Percentiles rank a stretch among this genome's conserved stretches.
Evolutionary conservation across 2,797 vertebrate genomes (phyloP).

Genomic region (Chrysocyon brachyurus): DNA sequence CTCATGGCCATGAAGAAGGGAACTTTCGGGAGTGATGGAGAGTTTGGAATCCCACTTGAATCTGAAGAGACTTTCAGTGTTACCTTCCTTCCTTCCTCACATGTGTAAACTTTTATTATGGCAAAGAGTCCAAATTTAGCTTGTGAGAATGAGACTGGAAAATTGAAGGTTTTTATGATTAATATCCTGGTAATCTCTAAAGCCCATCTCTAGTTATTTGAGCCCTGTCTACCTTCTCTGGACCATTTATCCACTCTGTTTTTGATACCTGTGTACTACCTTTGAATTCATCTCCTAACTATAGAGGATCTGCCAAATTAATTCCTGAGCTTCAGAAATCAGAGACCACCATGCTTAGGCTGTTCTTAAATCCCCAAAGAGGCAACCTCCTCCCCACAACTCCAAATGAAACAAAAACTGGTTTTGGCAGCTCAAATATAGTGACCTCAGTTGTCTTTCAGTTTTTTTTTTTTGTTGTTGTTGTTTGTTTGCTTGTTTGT

Average conservation of each 20-base stretch:
- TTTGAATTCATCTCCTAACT: background rate
- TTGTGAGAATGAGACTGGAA: slow-evolving; percentile 56
- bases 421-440: slow-evolving; percentile 75
- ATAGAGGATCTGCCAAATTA: background rate
- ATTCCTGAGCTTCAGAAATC: background rate
- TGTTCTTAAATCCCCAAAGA: slow-evolving; percentile 82
- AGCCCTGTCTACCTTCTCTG: background rate
- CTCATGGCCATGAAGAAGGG: background rate
- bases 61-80: background rate
- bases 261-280: background rate
- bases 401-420: slow-evolving; percentile 78
- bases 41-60: background rate
- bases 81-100: background rate
- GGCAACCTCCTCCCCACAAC: slow-evolving; percentile 53
- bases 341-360: slow-evolving; percentile 35
- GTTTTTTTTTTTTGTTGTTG: slow-evolving; percentile 13
- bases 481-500: background rate
- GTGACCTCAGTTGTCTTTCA: slow-evolving; percentile 74
- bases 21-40: background rate
- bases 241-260: background rate
- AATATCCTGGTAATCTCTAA: slow-evolving; percentile 79
- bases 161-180: slow-evolving; percentile 80
- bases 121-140: slow-evolving; percentile 71
- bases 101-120: slow-evolving; percentile 70
- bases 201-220: slow-evolving; percentile 74